Conservation (phyloP, 2,797 vertebrate species). For the Micromesistius poutassou region DNA sequence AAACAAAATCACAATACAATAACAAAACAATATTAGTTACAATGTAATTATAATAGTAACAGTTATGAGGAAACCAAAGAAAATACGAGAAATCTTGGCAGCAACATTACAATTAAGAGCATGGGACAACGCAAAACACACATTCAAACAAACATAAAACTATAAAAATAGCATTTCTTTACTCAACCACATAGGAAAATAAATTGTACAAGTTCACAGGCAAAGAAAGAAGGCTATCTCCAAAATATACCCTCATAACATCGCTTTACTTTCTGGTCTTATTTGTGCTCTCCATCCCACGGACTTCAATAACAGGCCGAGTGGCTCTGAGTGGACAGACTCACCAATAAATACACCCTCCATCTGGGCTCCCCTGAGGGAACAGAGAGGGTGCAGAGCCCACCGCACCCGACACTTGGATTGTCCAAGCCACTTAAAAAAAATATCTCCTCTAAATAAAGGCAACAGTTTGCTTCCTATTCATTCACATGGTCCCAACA, state of each 20-base stretch:
- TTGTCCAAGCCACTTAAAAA: constrained; percentile 51
- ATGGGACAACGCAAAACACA: constrained; percentile 64
- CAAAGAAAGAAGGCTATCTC: constrained; percentile 66
- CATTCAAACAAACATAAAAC: constrained; percentile 58
- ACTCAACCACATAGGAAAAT: constrained; percentile 66
- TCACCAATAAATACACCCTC: constrained; percentile 68
- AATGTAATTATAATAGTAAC: constrained; percentile 68
- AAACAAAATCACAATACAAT: constrained; percentile 73
- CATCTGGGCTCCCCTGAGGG: constrained; percentile 42
- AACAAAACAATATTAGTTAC: constrained; percentile 64
- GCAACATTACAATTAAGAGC: constrained; percentile 72
- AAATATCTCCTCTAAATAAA: constrained; percentile 50
- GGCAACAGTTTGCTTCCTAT: constrained; percentile 62
- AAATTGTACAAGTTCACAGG: constrained; percentile 79
- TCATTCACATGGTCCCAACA: constrained; percentile 38
- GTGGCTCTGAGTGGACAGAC: constrained; percentile 70
- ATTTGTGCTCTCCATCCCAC: constrained; percentile 56
- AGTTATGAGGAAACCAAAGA: constrained; percentile 61
- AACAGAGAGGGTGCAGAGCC: constrained; percentile 58
- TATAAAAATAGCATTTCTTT: constrained; percentile 59
- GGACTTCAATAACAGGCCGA: constrained; percentile 76
- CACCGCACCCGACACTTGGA: constrained; percentile 68
- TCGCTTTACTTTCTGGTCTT: constrained; percentile 47
- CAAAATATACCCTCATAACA: constrained; percentile 46
- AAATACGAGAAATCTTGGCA: constrained; percentile 52